A percentile compares a stretch with the other conserved stretches of the same genome.
Conservation (phyloP, 2,113 vertebrate genomes). For the Alouatta palliata region DNA sequence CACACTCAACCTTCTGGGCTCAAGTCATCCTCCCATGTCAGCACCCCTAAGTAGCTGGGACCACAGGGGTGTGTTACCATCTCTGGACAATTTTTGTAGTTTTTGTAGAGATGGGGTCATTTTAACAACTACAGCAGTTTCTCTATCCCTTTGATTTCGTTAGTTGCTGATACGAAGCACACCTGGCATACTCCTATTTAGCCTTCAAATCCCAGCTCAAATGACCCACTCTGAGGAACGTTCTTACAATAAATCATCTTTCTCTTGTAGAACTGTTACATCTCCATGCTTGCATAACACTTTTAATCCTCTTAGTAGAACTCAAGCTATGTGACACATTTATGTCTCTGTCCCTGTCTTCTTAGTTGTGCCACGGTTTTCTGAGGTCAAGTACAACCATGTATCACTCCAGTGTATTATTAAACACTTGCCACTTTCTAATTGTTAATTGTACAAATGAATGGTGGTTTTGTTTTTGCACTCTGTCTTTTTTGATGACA, state of each 20-base stretch:
- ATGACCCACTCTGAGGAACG: not conserved
- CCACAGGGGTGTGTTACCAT: too few species aligned
- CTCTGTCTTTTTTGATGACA: not conserved
- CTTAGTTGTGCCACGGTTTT: not conserved
- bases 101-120: too few species aligned
- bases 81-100: too few species aligned
- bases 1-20: too few species aligned
- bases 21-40: too few species aligned
- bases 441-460: not conserved
- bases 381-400: not conserved
- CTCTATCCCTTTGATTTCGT: not conserved
- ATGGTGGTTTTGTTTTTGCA: not conserved
- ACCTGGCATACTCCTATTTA: not conserved
- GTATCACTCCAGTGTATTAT: not conserved
- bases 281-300: not conserved
- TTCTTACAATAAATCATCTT: not conserved
- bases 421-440: not conserved
- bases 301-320: not conserved
- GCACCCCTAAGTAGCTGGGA: too few species aligned
- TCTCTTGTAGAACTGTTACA: not conserved
- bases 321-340: not conserved
- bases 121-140: not conserved
- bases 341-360: not conserved
- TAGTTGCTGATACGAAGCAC: not conserved
- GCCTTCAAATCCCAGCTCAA: not conserved